phyloP scores from a whole-genome alignment of 2,113 vertebrate species.

The Chiloscyllium plagiosum region DNA sequence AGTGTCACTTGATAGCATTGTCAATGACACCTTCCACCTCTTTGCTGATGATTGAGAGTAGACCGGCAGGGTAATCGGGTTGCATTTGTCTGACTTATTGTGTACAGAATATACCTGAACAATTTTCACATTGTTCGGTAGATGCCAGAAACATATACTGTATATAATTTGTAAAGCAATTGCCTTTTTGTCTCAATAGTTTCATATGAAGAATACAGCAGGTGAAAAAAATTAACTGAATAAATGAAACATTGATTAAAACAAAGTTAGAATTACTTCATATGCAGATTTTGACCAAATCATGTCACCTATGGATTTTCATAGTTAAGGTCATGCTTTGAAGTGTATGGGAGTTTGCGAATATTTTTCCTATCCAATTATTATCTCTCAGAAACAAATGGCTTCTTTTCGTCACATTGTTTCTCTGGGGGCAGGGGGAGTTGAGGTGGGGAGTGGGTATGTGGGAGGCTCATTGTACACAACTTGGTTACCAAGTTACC shows the following conservation, averaged over 20 bases:
- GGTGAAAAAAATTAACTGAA: neutral
- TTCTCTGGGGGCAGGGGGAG: neutral
- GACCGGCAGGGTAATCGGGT: too few relatives aligned
- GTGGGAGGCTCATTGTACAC: too few relatives aligned
- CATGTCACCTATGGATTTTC: neutral
- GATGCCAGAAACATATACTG: too few relatives aligned
- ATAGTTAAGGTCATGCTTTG: neutral
- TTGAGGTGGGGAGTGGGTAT: too few relatives aligned
- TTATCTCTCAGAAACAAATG: neutral
- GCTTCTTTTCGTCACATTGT: neutral
- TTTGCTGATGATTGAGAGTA: too few relatives aligned
- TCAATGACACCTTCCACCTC: too few relatives aligned
- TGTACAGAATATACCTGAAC: too few relatives aligned
- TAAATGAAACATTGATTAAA: neutral
- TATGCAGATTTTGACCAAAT: neutral
- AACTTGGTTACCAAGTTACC: neutral
- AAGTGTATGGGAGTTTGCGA: neutral
- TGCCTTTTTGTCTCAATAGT: neutral
- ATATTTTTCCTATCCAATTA: neutral
- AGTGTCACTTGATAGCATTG: too few relatives aligned
- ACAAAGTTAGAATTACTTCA: neutral
- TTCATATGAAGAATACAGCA: neutral
- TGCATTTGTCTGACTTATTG: too few relatives aligned
- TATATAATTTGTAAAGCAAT: neutral
- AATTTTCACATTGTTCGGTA: too few relatives aligned